Evolutionary conservation across 2,888 invertebrate species (phyloP).

Genomic region (Caenorhabditis virilis): DNA sequence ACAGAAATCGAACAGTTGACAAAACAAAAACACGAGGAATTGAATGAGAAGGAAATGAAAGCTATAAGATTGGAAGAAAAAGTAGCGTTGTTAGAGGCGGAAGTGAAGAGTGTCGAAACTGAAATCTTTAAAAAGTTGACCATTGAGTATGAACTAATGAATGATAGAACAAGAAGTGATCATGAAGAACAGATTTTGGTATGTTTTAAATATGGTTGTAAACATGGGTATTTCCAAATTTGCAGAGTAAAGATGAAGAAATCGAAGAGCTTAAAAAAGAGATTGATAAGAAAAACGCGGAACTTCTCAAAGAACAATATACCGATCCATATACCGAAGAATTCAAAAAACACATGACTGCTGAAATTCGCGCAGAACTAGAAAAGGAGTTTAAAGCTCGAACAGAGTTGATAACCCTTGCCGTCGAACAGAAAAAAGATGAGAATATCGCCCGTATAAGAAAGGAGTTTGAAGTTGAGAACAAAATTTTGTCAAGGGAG

Average conservation of each 20-base stretch:
- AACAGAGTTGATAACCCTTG: slow-evolving; percentile 55
- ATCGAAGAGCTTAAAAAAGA: slow-evolving; percentile 38
- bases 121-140: slow-evolving; percentile 47
- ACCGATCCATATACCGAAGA: slow-evolving; percentile 40
- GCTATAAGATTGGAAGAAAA: not conserved
- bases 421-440: slow-evolving; percentile 58
- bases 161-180: slow-evolving; percentile 28
- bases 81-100: slow-evolving; percentile 12
- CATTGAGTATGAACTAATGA: slow-evolving; percentile 48
- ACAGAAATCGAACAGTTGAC: not conserved
- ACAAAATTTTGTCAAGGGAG: slow-evolving; percentile 33
- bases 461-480: slow-evolving; percentile 56
- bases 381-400: slow-evolving; percentile 55
- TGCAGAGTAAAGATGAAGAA: slow-evolving; percentile 41
- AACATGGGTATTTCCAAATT: not conserved
- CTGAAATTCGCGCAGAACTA: slow-evolving; percentile 39
- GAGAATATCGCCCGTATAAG: slow-evolving; percentile 49
- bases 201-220: not conserved
- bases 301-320: slow-evolving; percentile 26
- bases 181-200: slow-evolving; percentile 10
- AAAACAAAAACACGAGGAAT: too few relatives aligned
- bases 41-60: not conserved
- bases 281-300: slow-evolving; percentile 36
- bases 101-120: slow-evolving; percentile 11
- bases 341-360: slow-evolving; percentile 26